phyloP scores from a whole-genome alignment of 2,888 invertebrate genomes.

The Phaonia tiefii region DNA sequence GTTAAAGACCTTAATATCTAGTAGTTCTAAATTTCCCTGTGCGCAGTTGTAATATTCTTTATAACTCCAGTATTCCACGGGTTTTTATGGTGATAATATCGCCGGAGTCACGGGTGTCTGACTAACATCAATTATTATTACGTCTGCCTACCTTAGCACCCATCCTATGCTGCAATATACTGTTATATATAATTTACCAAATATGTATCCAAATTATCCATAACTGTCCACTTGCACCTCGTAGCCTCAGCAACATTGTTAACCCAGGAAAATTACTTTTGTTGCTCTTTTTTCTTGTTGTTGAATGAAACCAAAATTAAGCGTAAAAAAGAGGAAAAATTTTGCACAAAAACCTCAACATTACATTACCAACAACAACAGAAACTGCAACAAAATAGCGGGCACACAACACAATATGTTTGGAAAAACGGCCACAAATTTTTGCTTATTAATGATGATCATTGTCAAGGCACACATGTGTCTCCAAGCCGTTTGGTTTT shows the following conservation, averaged over 20 bases:
- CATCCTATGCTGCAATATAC: too few relatives aligned
- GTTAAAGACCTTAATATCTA: too few relatives aligned
- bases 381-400: slow-evolving; percentile 14
- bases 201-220: slow-evolving; percentile 1
- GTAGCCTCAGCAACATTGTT: slow-evolving; percentile 6
- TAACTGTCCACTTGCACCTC: background rate
- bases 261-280: slow-evolving; percentile 21
- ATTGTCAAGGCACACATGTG: slow-evolving; percentile 70
- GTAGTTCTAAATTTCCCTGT: too few relatives aligned
- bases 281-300: slow-evolving; percentile 23
- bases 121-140: too few relatives aligned
- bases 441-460: slow-evolving; percentile 71
- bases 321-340: slow-evolving; percentile 28
- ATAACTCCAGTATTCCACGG: too few relatives aligned
- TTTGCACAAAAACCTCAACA: slow-evolving; percentile 44
- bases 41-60: too few relatives aligned
- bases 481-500: slow-evolving; percentile 42
- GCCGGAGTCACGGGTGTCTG: too few relatives aligned
- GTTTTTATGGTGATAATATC: too few relatives aligned
- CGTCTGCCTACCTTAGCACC: too few relatives aligned
- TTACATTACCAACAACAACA: slow-evolving; percentile 46
- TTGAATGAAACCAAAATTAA: slow-evolving; percentile 57
- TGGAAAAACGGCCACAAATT: slow-evolving; percentile 58
- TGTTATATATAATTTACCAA: background rate
- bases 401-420: slow-evolving; percentile 45